Evolutionary conservation across 1,140 invertebrate genomes (phyloP).

Genomic region (Diploscapter pachys): DNA sequence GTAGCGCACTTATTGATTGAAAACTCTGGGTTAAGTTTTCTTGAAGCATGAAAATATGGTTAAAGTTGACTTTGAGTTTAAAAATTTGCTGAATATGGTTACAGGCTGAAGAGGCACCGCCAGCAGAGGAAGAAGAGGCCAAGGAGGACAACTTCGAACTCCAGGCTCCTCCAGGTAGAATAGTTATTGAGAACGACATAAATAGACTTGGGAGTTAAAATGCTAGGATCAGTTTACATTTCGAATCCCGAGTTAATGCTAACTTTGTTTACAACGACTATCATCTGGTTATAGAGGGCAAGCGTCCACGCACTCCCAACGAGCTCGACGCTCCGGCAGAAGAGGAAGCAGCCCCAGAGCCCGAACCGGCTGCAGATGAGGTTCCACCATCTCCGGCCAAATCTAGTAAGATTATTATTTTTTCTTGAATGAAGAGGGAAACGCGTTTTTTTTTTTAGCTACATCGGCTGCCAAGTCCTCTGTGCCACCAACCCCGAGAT

Average conservation of each 20-base stretch:
- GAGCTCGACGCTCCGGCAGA: constrained; percentile 46
- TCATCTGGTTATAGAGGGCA: constrained; percentile 29
- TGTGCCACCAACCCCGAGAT: constrained; percentile 16
- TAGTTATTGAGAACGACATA: too few relatives aligned
- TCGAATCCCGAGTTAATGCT: too few relatives aligned
- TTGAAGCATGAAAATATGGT: background rate
- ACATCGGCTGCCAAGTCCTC: constrained; percentile 29
- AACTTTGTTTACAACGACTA: too few relatives aligned
- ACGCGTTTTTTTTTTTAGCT: background rate
- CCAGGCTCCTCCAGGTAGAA: constrained; percentile 41
- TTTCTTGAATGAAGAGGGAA: background rate
- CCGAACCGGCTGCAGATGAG: constrained; percentile 24
- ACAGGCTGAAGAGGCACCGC: constrained; percentile 35
- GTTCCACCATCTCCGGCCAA: constrained; percentile 11
- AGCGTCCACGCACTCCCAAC: constrained; percentile 55
- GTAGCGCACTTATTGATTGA: background rate
- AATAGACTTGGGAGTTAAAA: too few relatives aligned
- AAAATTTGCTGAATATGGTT: too few relatives aligned
- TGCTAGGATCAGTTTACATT: too few relatives aligned
- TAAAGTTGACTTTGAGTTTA: too few relatives aligned
- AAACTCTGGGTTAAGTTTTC: background rate
- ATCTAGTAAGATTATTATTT: background rate
- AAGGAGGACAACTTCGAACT: constrained; percentile 46
- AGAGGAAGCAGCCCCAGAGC: constrained; percentile 24
- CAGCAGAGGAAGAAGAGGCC: constrained; percentile 28